These are phyloP conservation scores for Halisarca cf. caerulea DNA, from an alignment of 37 sponge, comb jelly and placozoan genomes.

Conservation along the genomic window DNA sequence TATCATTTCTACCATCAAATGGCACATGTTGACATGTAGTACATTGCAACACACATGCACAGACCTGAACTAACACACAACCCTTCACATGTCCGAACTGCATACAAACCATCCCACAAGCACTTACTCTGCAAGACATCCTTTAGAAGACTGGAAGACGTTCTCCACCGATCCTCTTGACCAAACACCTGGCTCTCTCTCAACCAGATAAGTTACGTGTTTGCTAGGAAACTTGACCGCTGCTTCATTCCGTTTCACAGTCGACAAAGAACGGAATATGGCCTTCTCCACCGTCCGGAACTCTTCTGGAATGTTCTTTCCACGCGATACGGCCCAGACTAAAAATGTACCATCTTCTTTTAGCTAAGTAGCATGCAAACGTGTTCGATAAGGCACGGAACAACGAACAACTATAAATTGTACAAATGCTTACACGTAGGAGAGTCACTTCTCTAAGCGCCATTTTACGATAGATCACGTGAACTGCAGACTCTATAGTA, in stretches of 20 bases:
- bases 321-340: neutral
- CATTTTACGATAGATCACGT: too few species aligned
- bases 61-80: too few species aligned
- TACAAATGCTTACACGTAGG: too few species aligned
- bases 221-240: neutral
- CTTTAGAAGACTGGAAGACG: neutral
- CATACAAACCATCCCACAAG: neutral
- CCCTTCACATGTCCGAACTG: neutral
- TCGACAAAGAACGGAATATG: neutral
- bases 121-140: neutral
- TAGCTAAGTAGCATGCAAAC: neutral
- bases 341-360: neutral
- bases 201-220: neutral
- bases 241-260: neutral
- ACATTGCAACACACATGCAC: too few species aligned
- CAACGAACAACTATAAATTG: too few species aligned
- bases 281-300: neutral
- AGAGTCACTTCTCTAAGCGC: too few species aligned
- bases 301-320: neutral
- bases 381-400: too few species aligned
- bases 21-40: too few species aligned
- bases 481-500: too few species aligned
- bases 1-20: too few species aligned
- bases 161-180: neutral
- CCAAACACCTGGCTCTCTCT: slow-evolving; percentile 7